Percentiles rank a stretch among this genome's conserved stretches.
These are phyloP conservation scores for Agonopterix alstromeriana DNA, from an alignment of 2,888 invertebrate species.

Conservation along the genomic window DNA sequence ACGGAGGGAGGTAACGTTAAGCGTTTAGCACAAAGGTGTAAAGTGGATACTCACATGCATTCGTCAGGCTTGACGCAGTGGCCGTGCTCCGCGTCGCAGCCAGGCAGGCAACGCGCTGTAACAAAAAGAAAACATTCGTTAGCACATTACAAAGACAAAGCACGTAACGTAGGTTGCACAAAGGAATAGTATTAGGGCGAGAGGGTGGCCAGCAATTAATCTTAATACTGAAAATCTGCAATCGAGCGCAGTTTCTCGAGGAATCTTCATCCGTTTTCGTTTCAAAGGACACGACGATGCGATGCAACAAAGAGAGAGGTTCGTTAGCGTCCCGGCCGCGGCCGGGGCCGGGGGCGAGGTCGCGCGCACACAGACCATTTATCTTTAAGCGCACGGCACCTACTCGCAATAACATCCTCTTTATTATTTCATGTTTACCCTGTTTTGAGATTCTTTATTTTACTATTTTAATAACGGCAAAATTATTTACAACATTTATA, in stretches of 20 bases:
- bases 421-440: slow-evolving; percentile 19
- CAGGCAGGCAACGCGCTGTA: slow-evolving; percentile 93
- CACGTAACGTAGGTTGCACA: slow-evolving; percentile 13
- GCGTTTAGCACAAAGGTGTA: slow-evolving; percentile 65
- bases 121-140: slow-evolving; percentile 75
- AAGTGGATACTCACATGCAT: slow-evolving; percentile 93
- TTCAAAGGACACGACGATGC: slow-evolving; percentile 37
- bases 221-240: slow-evolving; percentile 32
- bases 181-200: slow-evolving; percentile 28
- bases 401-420: slow-evolving; percentile 26
- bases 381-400: slow-evolving; percentile 36
- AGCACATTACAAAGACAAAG: slow-evolving; percentile 46
- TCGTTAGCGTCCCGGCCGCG: slow-evolving; percentile 47
- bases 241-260: slow-evolving; percentile 20
- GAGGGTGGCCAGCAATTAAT: slow-evolving; percentile 36
- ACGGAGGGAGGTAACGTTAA: slow-evolving; percentile 39
- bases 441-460: not conserved
- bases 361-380: slow-evolving; percentile 47
- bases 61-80: slow-evolving; percentile 94
- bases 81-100: slow-evolving; percentile 94
- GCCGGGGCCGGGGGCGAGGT: slow-evolving; percentile 43
- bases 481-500: not conserved
- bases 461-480: not conserved
- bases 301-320: slow-evolving; percentile 58
- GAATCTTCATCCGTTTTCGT: slow-evolving; percentile 38